phyloP scores from a whole-genome alignment of 35 echinoderm and acorn worm species.

The Diadema setosum region DNA sequence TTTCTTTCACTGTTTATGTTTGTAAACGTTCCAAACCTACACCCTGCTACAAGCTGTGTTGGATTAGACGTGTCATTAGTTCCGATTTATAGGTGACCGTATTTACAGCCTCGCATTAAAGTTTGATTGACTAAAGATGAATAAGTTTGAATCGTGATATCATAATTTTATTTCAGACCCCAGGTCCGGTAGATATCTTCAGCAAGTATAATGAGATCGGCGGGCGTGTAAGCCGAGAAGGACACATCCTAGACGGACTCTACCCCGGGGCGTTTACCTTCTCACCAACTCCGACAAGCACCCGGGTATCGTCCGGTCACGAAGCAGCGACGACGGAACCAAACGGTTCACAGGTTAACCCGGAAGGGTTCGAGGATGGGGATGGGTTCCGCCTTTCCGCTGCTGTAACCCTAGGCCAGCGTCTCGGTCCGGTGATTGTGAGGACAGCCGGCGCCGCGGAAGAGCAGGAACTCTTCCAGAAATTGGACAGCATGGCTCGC shows the following conservation, averaged over 20 bases:
- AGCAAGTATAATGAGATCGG: slow-evolving; percentile 79
- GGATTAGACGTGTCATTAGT: too few species aligned
- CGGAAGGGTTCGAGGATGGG: too few species aligned
- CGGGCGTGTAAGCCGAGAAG: slow-evolving; percentile 75
- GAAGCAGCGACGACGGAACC: neutral
- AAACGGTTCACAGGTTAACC: neutral
- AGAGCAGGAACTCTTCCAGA: neutral
- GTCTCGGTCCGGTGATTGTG: neutral
- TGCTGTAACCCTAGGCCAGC: neutral
- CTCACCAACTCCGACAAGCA: neutral
- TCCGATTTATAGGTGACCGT: too few species aligned
- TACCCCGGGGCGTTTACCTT: slow-evolving; percentile 12
- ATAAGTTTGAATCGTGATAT: too few species aligned
- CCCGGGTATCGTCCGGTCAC: neutral
- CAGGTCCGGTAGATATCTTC: slow-evolving; percentile 45
- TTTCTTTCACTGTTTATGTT: too few species aligned
- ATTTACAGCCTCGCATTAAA: too few species aligned
- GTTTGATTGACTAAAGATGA: too few species aligned
- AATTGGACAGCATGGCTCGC: neutral
- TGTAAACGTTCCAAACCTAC: too few species aligned
- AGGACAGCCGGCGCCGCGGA: neutral
- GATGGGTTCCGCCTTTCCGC: too few species aligned
- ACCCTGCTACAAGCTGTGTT: too few species aligned
- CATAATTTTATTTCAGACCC: slow-evolving; percentile 36
- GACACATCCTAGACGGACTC: slow-evolving; percentile 11